phyloP scores from a whole-genome alignment of 2,888 invertebrate species.

The Cephus spinipes region DNA sequence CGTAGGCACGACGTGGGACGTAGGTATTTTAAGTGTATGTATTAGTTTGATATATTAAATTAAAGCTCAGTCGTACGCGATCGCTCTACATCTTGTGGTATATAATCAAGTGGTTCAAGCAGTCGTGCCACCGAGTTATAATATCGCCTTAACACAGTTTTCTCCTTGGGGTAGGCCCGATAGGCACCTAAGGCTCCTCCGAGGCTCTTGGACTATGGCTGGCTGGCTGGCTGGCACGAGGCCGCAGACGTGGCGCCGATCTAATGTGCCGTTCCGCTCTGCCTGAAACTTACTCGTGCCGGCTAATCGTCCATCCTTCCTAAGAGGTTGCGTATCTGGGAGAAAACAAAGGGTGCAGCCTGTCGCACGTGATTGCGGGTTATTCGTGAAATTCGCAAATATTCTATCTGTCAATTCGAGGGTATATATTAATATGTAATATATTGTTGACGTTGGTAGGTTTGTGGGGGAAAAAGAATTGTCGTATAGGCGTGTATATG shows the following conservation, averaged over 20 bases:
- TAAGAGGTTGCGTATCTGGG: background rate
- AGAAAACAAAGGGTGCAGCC: background rate
- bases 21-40: background rate
- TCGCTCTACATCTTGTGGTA: background rate
- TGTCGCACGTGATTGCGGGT: background rate
- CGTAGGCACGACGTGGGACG: background rate
- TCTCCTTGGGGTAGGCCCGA: conserved; percentile 25
- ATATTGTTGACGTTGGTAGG: background rate
- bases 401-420: too few relatives aligned
- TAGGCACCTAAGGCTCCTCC: background rate
- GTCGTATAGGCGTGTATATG: background rate
- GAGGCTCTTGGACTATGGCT: conserved; percentile 12
- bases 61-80: background rate
- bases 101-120: background rate
- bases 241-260: conserved; percentile 53
- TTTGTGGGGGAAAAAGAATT: too few relatives aligned
- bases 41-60: background rate
- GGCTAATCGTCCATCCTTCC: background rate
- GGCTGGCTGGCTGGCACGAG: conserved; percentile 28
- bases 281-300: conserved; percentile 6
- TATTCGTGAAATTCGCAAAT: background rate
- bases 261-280: conserved; percentile 40
- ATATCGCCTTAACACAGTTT: conserved; percentile 42
- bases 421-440: too few relatives aligned
- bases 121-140: background rate